Percentiles rank a stretch among this genome's conserved stretches.
These are phyloP conservation scores for Cliona cf. orientalis DNA, from an alignment of 37 sponge, comb jelly and placozoan species.

Conservation along the genomic window DNA sequence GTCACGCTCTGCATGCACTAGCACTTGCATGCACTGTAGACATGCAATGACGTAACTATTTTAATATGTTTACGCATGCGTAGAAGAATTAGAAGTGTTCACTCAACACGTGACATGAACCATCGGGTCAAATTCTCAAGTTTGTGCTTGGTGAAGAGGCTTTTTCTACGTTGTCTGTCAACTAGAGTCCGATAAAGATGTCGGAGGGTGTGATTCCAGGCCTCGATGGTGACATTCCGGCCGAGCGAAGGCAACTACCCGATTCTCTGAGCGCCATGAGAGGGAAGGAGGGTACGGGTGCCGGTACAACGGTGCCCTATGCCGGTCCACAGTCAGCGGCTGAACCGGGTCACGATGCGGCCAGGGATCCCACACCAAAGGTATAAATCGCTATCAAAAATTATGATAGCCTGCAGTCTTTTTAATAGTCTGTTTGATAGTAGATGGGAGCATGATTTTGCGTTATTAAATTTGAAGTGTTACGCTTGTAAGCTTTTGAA, in stretches of 20 bases:
- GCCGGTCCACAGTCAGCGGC: conserved; percentile 12
- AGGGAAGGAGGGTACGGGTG: too few species aligned
- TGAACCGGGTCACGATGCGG: neutral
- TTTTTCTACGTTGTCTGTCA: conserved; percentile 26
- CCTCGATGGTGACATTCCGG: conserved; percentile 28
- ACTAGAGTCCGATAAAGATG: conserved; percentile 17
- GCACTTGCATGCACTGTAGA: too few species aligned
- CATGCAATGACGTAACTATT: too few species aligned
- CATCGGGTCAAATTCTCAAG: neutral
- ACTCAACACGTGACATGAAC: neutral
- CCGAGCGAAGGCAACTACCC: conserved; percentile 9
- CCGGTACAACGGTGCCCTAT: neutral
- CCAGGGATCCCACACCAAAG: neutral
- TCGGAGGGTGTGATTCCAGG: conserved; percentile 50
- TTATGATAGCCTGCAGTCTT: too few species aligned
- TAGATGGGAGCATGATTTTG: too few species aligned
- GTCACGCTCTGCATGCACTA: too few species aligned
- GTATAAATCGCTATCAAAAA: neutral
- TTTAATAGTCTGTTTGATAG: too few species aligned
- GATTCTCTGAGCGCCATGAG: conserved; percentile 9
- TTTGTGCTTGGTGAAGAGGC: conserved; percentile 8
- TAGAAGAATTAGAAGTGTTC: too few species aligned
- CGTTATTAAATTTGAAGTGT: too few species aligned
- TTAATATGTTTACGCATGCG: too few species aligned
- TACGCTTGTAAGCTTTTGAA: too few species aligned